A percentile compares a stretch with the other conserved stretches of the same genome.
phyloP scores from a whole-genome alignment of 2,888 invertebrate genomes.

The Leptinotarsa tumamoca region DNA sequence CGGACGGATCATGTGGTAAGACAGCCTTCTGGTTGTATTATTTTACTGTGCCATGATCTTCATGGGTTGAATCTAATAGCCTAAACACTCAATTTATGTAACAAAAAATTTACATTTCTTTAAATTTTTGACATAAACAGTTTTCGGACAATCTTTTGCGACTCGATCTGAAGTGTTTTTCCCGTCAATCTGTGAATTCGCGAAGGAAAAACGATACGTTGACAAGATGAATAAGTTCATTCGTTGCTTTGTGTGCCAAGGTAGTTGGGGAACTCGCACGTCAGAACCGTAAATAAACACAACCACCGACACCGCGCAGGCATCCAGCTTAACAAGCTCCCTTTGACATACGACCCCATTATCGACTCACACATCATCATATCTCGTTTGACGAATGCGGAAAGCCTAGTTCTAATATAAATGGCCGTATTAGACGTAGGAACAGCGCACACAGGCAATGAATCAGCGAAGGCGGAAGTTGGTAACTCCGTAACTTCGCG shows the following conservation, averaged over 20 bases:
- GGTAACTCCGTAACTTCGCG: conserved; percentile 44
- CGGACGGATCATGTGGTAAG: too few relatives aligned
- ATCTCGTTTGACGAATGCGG: conserved; percentile 34
- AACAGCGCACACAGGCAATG: conserved; percentile 40
- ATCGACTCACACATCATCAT: conserved; percentile 35
- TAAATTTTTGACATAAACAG: too few relatives aligned
- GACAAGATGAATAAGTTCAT: too few relatives aligned
- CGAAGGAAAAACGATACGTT: not conserved
- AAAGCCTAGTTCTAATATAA: conserved; percentile 39
- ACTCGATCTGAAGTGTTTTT: too few relatives aligned
- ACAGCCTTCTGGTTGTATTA: too few relatives aligned
- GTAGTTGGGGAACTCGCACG: not conserved
- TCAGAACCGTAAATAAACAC: conserved; percentile 27
- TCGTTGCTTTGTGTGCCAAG: too few relatives aligned
- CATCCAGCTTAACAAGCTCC: conserved; percentile 29
- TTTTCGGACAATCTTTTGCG: too few relatives aligned
- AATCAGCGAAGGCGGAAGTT: conserved; percentile 42
- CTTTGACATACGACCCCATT: conserved; percentile 37
- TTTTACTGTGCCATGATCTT: too few relatives aligned
- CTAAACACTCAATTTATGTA: too few relatives aligned
- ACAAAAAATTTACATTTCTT: too few relatives aligned
- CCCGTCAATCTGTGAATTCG: too few relatives aligned
- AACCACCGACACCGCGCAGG: conserved; percentile 6
- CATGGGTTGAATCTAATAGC: too few relatives aligned
- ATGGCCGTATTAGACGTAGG: conserved; percentile 36